A percentile compares a stretch with the other conserved stretches of the same genome.
Evolutionary conservation across 1,140 invertebrate genomes (phyloP).

Genomic region (Pectinophora gossypiella): DNA sequence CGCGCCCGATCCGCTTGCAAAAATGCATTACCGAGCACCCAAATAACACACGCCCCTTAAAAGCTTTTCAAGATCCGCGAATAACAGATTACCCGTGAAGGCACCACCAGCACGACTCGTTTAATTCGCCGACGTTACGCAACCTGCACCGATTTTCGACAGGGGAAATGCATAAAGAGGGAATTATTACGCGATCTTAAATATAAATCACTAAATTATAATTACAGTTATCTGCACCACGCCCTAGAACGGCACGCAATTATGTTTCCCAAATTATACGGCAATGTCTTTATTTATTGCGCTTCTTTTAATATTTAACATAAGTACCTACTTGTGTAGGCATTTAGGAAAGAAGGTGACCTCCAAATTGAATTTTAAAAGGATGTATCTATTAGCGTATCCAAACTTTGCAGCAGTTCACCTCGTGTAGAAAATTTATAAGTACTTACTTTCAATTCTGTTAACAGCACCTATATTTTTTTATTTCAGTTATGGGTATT

Average conservation of each 20-base stretch:
- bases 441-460: too few relatives aligned
- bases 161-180: slow-evolving; percentile 45
- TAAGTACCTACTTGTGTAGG: slow-evolving; percentile 41
- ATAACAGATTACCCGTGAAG: slow-evolving; percentile 42
- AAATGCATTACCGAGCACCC: slow-evolving; percentile 62
- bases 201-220: slow-evolving; percentile 63
- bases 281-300: slow-evolving; percentile 58
- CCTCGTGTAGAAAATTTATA: too few relatives aligned
- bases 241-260: slow-evolving; percentile 60
- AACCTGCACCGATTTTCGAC: slow-evolving; percentile 60
- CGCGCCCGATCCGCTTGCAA: slow-evolving; percentile 49
- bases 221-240: slow-evolving; percentile 51
- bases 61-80: slow-evolving; percentile 52
- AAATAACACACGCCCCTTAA: slow-evolving; percentile 57
- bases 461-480: too few relatives aligned
- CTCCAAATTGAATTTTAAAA: slow-evolving; percentile 39
- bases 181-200: slow-evolving; percentile 38
- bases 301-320: slow-evolving; percentile 54
- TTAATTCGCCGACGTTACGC: slow-evolving; percentile 39
- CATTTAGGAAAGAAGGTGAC: slow-evolving; percentile 49
- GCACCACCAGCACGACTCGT: slow-evolving; percentile 35
- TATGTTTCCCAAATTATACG: slow-evolving; percentile 62
- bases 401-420: neutral
- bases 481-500: too few relatives aligned
- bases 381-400: slow-evolving; percentile 4